Evolutionary conservation across 2,113 vertebrate genomes (phyloP).

Genomic region (Perognathus longimembris): DNA sequence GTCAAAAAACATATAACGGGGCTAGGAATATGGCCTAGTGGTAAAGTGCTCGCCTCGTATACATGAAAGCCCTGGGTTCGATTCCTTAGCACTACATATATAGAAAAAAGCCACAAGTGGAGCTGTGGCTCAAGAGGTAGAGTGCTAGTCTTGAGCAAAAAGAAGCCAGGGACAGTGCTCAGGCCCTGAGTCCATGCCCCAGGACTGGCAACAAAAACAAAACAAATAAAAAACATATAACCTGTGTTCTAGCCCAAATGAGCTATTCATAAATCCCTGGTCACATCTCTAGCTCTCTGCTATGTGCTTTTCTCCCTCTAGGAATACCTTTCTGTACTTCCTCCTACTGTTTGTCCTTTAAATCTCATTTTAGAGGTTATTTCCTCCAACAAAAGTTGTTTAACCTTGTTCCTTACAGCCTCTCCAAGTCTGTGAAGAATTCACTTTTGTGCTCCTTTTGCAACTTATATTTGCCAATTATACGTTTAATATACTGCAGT

Average conservation of each 20-base stretch:
- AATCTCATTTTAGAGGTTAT: slow-evolving; percentile 10
- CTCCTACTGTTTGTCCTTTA: slow-evolving; percentile 28
- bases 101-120: no score
- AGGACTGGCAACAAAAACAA: no score
- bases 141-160: no score
- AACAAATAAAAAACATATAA: background rate
- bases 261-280: background rate
- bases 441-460: background rate
- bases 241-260: background rate
- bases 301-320: background rate
- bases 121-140: no score
- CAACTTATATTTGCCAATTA: background rate
- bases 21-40: no score
- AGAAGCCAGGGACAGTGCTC: no score
- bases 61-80: no score
- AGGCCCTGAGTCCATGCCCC: no score
- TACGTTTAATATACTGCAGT: background rate
- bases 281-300: background rate
- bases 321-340: background rate
- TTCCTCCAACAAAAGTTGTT: slow-evolving; percentile 9
- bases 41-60: no score
- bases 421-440: background rate
- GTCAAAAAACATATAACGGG: background rate
- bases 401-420: background rate
- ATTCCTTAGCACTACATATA: no score